Percentiles rank a stretch among this genome's conserved stretches.
Evolutionary conservation across 2,888 invertebrate species (phyloP).

Genomic region (Spodoptera littoralis): DNA sequence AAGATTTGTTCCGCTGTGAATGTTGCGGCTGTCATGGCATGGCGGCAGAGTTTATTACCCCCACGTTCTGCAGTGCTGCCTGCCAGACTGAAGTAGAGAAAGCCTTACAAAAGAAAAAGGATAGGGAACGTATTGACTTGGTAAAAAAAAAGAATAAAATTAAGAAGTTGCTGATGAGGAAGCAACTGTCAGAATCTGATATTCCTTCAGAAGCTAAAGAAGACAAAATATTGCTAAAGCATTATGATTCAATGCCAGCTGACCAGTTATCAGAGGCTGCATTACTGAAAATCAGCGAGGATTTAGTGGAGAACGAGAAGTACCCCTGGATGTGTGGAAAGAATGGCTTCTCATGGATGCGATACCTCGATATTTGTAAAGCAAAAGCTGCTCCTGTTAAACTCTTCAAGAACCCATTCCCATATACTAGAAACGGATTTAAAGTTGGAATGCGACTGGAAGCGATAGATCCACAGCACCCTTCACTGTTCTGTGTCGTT

Average conservation of each 20-base stretch:
- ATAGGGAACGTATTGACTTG: slow-evolving; percentile 76
- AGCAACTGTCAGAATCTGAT: slow-evolving; percentile 77
- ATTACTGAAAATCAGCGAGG: slow-evolving; percentile 74
- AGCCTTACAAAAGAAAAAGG: slow-evolving; percentile 77
- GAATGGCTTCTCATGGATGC: slow-evolving; percentile 93
- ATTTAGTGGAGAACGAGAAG: slow-evolving; percentile 79
- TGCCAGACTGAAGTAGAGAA: slow-evolving; percentile 89
- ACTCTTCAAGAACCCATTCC: slow-evolving; percentile 94
- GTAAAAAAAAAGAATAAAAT: slow-evolving; percentile 81
- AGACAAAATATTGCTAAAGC: slow-evolving; percentile 67
- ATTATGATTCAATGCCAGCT: slow-evolving; percentile 68
- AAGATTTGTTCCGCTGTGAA: slow-evolving; percentile 93
- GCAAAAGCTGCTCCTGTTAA: slow-evolving; percentile 93
- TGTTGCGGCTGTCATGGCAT: slow-evolving; percentile 96
- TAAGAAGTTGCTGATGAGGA: slow-evolving; percentile 80
- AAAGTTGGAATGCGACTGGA: slow-evolving; percentile 96
- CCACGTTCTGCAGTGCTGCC: slow-evolving; percentile 92
- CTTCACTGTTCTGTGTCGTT: slow-evolving; percentile 95
- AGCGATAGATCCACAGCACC: slow-evolving; percentile 97
- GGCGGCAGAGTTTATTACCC: slow-evolving; percentile 94
- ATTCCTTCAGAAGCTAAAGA: slow-evolving; percentile 67
- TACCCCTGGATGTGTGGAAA: slow-evolving; percentile 92
- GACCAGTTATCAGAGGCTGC: slow-evolving; percentile 70
- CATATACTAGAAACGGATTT: slow-evolving; percentile 92
- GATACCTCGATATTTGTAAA: slow-evolving; percentile 92